phyloP scores from a whole-genome alignment of 2,113 vertebrate genomes.

The Cichladusa arquata region DNA sequence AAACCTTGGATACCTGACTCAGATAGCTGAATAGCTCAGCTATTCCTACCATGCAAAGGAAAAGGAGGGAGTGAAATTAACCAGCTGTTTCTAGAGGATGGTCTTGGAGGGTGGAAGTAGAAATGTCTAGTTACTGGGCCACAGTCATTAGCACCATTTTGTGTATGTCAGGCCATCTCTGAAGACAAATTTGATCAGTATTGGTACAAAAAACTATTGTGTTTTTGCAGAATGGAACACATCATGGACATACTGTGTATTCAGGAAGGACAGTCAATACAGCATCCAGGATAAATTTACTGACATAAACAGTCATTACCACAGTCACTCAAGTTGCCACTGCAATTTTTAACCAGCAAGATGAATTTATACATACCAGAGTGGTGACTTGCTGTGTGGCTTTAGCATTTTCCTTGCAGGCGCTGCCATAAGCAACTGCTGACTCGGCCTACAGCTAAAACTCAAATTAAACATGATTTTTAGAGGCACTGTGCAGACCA shows the following conservation, averaged over 20 bases:
- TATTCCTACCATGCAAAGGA: not conserved
- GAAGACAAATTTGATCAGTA: not conserved
- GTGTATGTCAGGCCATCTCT: not conserved
- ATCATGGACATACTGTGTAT: not conserved
- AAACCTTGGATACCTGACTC: not conserved
- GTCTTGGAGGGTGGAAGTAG: not conserved
- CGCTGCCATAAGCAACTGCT: not conserved
- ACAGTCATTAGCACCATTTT: not conserved
- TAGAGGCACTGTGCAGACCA: not conserved
- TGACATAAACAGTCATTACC: not conserved
- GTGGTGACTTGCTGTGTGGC: not conserved
- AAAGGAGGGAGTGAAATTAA: not conserved
- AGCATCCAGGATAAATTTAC: not conserved
- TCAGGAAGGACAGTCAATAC: not conserved
- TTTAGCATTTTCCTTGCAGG: not conserved
- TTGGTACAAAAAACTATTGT: fast-evolving
- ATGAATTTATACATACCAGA: not conserved
- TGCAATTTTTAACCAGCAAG: not conserved
- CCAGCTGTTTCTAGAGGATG: not conserved
- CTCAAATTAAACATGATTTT: not conserved
- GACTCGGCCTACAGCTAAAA: not conserved
- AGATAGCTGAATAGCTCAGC: not conserved
- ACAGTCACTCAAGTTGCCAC: not conserved
- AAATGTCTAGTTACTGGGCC: not conserved
- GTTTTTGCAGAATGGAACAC: not conserved